Percentiles rank a stretch among this genome's conserved stretches.
These are phyloP conservation scores for Acanthosepion lycidas DNA, from an alignment of 2,888 invertebrate genomes.

Conservation along the genomic window DNA sequence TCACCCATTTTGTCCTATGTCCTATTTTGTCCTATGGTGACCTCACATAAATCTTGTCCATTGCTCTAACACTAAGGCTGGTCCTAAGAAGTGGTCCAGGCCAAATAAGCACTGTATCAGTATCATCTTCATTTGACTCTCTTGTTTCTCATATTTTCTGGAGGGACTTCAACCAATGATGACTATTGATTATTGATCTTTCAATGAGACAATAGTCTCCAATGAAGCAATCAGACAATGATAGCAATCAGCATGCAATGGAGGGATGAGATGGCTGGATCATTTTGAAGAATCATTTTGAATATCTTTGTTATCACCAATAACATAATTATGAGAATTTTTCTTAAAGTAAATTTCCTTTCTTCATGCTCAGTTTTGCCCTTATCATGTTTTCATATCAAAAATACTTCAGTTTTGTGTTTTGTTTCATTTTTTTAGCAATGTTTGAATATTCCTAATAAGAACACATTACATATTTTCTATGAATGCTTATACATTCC, in stretches of 20 bases:
- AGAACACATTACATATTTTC: too few species aligned
- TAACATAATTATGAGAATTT: not conserved
- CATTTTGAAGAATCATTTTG: not conserved
- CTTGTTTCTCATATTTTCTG: constrained; percentile 4
- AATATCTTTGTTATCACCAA: constrained; percentile 33
- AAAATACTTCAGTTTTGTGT: not conserved
- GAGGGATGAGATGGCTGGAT: not conserved
- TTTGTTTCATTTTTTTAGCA: not conserved
- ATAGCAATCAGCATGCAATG: not conserved
- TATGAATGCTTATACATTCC: too few species aligned
- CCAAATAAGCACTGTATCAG: not conserved
- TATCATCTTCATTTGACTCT: not conserved
- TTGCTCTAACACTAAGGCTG: too few species aligned
- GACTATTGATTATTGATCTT: not conserved
- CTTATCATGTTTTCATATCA: not conserved
- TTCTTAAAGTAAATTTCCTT: not conserved
- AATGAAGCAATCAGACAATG: constrained; percentile 33
- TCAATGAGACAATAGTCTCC: not conserved
- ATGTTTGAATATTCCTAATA: too few species aligned
- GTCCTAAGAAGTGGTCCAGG: too few species aligned
- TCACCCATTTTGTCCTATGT: too few species aligned
- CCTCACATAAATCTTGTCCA: too few species aligned
- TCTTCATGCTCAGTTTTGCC: not conserved
- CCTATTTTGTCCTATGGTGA: too few species aligned
- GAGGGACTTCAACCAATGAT: not conserved